Evolutionary conservation across 64 coral and sea anemone genomes (phyloP).

Genomic region (Pachyseris speciosa): DNA sequence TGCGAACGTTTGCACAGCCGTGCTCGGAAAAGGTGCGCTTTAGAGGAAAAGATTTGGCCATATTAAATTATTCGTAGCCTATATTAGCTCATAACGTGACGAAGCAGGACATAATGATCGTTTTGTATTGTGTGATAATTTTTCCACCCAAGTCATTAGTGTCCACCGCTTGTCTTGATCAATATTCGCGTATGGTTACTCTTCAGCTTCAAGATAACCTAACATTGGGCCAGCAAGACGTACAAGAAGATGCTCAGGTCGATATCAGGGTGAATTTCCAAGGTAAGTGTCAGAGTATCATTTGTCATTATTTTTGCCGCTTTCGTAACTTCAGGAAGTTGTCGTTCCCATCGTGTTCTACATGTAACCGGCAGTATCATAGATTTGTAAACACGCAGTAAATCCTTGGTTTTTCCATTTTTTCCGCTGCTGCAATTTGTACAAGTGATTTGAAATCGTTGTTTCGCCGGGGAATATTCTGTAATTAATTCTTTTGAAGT

Average conservation of each 20-base stretch:
- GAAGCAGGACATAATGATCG: neutral
- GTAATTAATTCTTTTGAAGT: slow-evolving; percentile 29
- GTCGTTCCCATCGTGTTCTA: neutral
- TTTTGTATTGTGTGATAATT: slow-evolving; percentile 53
- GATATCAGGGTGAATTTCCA: slow-evolving; percentile 96
- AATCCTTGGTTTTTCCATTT: neutral
- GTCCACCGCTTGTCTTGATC: neutral
- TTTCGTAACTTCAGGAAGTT: slow-evolving; percentile 15
- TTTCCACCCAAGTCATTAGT: slow-evolving; percentile 24
- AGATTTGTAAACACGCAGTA: neutral
- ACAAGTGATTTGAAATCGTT: neutral
- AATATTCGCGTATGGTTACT: slow-evolving; percentile 47
- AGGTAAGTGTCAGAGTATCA: slow-evolving; percentile 89
- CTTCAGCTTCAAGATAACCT: slow-evolving; percentile 83
- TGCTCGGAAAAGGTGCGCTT: neutral
- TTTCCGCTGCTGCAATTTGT: neutral
- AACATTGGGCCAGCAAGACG: slow-evolving; percentile 92
- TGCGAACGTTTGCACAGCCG: neutral
- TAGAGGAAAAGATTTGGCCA: neutral
- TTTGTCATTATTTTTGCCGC: neutral
- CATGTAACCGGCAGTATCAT: neutral
- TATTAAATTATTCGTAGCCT: neutral
- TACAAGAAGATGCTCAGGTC: slow-evolving; percentile 73
- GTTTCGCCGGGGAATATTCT: neutral
- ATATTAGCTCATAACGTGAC: slow-evolving; percentile 21